These are phyloP conservation scores for Chymomyza procnemis DNA, from an alignment of 2,888 invertebrate species.

Conservation along the genomic window DNA sequence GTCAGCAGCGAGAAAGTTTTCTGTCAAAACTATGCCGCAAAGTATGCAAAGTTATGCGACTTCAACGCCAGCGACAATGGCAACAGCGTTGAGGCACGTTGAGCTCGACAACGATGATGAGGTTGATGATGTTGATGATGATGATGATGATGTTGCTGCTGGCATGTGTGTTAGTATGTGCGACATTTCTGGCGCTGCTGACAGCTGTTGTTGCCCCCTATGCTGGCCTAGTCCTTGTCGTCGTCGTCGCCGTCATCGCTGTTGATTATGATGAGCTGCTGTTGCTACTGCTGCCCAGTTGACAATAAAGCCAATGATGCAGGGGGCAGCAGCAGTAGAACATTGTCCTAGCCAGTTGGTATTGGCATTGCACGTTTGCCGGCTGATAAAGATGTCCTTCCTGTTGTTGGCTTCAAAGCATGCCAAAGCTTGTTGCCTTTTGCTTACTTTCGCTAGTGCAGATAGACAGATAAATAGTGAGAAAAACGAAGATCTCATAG, in stretches of 20 bases:
- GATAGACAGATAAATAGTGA: not conserved
- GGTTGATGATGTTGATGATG: not conserved
- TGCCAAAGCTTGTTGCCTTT: conserved; percentile 49
- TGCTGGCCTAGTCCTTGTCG: not conserved
- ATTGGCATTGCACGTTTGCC: conserved; percentile 4
- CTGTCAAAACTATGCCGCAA: conserved; percentile 66
- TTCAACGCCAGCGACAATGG: not conserved
- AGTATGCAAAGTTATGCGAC: conserved; percentile 66
- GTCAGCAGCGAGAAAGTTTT: conserved; percentile 41
- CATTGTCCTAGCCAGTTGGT: not conserved
- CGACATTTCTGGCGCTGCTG: conserved; percentile 38
- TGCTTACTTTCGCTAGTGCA: conserved; percentile 56
- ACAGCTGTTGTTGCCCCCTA: conserved; percentile 38
- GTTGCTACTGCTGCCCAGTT: conserved; percentile 16
- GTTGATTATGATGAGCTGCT: conserved; percentile 46
- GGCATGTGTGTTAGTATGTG: conserved; percentile 33
- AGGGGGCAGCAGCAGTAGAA: conserved; percentile 38
- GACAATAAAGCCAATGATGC: conserved; percentile 51
- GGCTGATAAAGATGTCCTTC: conserved; percentile 64
- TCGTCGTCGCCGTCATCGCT: conserved; percentile 4
- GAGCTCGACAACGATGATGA: not conserved
- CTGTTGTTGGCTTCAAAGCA: conserved; percentile 47
- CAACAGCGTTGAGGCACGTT: not conserved
- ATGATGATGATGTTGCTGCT: not conserved
- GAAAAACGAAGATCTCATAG: not conserved